Evolutionary conservation across 2,797 vertebrate genomes (phyloP), one percentile per base, ranked within the genome.

Genomic region (Tokudaia muenninki): DNA sequence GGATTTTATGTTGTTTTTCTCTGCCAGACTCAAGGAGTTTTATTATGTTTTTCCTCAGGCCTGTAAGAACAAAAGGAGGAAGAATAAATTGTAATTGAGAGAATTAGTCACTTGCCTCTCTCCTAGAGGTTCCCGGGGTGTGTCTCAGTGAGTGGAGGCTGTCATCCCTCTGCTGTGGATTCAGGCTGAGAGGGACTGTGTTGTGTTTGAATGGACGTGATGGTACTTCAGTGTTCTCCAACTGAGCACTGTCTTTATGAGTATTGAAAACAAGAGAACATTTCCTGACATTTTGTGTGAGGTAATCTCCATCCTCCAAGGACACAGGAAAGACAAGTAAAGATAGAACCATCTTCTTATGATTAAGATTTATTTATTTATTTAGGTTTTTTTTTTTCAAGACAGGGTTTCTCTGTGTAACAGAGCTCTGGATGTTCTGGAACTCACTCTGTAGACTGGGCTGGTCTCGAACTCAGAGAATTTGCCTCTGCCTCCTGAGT

Each of bases 31-130:
- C 26, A 79, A 47, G 26, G 24, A 44, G 3, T 67, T 93, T 90
- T 93, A 87, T 93, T 90, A 8, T 59, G 59, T 90, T 81, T 94
- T 90, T 92, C 41, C 82, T 81, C 81, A 55, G 57, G 55, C 19
- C 75, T 52, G 9, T 59, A 72, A 89, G 93, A 95, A 94, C 70
- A 83, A 94, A 88, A 91, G 90, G 75, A 90, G 80, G 72, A 80
- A 95, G 80, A 90, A 90, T 81, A 84, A 31, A 86, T 93, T 95
- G 96, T 74, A 88, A 61, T 37, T 90, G 81, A 92, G 84, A 72
- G 92, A 90, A 78, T 90, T 3, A 81, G 59, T 79, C 34, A 26
- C 47, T 94, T 11, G 13, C 77, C 88, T 87, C 61, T 31, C 1
- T 19, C 74, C 81, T 55, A 80, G 78, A 92, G 86, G 92, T 81